Conservation (phyloP, 1,140 invertebrate species). For the Glossosoma conforme region DNA sequence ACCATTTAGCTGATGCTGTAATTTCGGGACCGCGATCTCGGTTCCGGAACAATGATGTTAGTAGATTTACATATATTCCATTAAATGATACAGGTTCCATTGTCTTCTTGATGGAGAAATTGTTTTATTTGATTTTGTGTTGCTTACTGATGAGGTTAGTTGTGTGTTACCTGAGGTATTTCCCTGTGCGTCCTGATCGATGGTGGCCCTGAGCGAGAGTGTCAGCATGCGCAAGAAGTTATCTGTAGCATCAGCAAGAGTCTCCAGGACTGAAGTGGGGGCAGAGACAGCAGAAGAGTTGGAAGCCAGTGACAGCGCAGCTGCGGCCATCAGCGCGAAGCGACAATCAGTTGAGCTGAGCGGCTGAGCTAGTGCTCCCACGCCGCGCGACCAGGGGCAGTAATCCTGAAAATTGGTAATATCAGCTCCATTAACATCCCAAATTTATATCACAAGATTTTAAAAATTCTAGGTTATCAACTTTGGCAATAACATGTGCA, state of each 20-base stretch:
- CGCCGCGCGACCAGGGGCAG: slow-evolving; percentile 44
- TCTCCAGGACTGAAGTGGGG: slow-evolving; percentile 42
- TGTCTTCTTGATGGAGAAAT: neutral
- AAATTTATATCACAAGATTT: too few relatives aligned
- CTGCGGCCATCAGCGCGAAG: slow-evolving; percentile 41
- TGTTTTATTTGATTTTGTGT: neutral
- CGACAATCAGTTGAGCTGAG: slow-evolving; percentile 45
- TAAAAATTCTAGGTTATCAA: too few relatives aligned
- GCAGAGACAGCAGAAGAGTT: slow-evolving; percentile 38
- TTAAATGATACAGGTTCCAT: neutral
- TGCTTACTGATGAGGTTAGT: neutral
- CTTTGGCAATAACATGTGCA: too few relatives aligned
- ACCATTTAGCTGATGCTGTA: neutral
- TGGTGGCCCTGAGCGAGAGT: slow-evolving; percentile 41
- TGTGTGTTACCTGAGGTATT: slow-evolving; percentile 18
- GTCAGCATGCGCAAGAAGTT: slow-evolving; percentile 45
- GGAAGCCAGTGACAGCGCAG: slow-evolving; percentile 42
- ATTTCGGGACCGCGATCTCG: neutral
- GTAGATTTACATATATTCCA: neutral
- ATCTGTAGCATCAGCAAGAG: slow-evolving; percentile 43
- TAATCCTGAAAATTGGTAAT: slow-evolving; percentile 36
- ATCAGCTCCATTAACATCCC: neutral
- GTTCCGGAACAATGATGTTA: neutral
- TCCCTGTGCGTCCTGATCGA: slow-evolving; percentile 43
- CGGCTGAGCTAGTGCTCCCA: slow-evolving; percentile 39